Conservation (phyloP, 1,140 invertebrate genomes). For the Drosophila mauritiana region DNA sequence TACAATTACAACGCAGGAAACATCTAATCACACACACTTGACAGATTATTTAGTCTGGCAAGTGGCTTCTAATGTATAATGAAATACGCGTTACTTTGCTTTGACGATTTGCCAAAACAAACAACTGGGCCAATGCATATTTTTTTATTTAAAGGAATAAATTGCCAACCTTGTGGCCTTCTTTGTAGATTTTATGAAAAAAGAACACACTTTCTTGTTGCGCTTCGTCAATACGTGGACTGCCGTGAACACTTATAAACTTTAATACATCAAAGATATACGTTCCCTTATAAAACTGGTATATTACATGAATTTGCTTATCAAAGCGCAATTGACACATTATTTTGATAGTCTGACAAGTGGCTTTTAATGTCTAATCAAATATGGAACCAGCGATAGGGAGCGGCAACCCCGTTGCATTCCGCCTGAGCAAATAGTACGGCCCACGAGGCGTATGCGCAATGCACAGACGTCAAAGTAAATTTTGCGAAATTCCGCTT, state of each 20-base stretch:
- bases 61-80: slow-evolving; percentile 50
- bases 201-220: too few relatives aligned
- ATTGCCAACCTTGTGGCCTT: background rate
- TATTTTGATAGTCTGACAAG: slow-evolving; percentile 32
- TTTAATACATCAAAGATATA: too few relatives aligned
- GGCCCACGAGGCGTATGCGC: slow-evolving; percentile 59
- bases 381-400: slow-evolving; percentile 27
- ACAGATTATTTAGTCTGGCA: slow-evolving; percentile 20
- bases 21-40: slow-evolving; percentile 17
- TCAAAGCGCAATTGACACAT: slow-evolving; percentile 12
- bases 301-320: slow-evolving; percentile 4
- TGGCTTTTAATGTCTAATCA: slow-evolving; percentile 58
- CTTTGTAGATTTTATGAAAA: too few relatives aligned
- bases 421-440: slow-evolving; percentile 42
- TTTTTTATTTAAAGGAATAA: background rate
- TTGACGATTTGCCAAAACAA: background rate
- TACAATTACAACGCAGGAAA: slow-evolving; percentile 16
- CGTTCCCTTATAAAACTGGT: background rate
- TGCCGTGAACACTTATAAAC: too few relatives aligned
- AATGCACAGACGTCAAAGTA: slow-evolving; percentile 74
- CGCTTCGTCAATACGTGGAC: too few relatives aligned
- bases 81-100: slow-evolving; percentile 37
- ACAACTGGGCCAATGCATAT: background rate
- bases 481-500: slow-evolving; percentile 71
- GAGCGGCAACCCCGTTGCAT: slow-evolving; percentile 1